phyloP scores from a whole-genome alignment of 1,140 invertebrate species.

The Eurosta solidaginis region DNA sequence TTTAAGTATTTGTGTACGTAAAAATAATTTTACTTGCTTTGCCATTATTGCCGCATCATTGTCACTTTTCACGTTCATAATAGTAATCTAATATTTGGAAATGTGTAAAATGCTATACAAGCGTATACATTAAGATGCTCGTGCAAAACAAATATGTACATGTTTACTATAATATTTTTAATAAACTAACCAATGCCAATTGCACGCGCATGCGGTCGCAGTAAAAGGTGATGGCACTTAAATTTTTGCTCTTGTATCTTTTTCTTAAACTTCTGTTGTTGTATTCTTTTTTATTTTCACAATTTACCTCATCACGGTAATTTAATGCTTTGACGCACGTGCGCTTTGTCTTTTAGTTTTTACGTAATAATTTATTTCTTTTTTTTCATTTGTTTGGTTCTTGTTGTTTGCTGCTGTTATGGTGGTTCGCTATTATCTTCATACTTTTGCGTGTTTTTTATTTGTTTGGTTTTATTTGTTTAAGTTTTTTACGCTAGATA shows the following conservation, averaged over 20 bases:
- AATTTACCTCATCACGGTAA: constrained; percentile 20
- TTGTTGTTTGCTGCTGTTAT: background rate
- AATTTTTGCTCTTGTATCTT: background rate
- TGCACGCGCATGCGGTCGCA: background rate
- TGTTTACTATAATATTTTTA: constrained; percentile 7
- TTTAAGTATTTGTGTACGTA: no score
- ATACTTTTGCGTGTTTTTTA: background rate
- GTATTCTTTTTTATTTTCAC: background rate
- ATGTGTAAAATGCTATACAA: background rate
- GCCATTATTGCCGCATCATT: constrained; percentile 1
- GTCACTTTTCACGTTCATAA: constrained; percentile 22
- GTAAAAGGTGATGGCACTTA: constrained; percentile 13
- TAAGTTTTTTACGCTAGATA: background rate
- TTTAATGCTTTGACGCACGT: constrained; percentile 19
- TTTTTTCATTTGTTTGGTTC: background rate
- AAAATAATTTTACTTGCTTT: background rate
- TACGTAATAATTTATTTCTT: background rate
- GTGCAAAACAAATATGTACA: background rate
- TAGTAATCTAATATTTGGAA: background rate
- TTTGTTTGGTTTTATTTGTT: constrained; percentile 2
- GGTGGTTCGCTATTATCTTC: background rate
- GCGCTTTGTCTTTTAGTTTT: constrained; percentile 8
- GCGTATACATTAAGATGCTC: background rate
- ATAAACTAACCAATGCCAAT: background rate
- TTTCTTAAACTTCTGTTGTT: no score